Percentiles rank a stretch among this genome's conserved stretches.
Evolutionary conservation across 2,888 invertebrate species (phyloP).

Genomic region (Drosophila mettleri): DNA sequence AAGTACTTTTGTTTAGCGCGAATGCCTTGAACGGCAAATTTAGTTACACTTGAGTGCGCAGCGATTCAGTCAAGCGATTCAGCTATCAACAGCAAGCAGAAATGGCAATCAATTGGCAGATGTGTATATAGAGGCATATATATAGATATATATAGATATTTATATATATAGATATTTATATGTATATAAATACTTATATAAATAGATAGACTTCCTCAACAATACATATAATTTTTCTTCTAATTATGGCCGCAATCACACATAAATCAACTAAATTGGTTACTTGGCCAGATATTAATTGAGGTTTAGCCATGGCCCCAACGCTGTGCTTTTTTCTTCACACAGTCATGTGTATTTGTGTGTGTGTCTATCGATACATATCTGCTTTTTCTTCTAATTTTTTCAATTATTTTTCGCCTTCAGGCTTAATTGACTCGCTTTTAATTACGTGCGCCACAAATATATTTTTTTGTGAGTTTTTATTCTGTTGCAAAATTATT

Average conservation of each 20-base stretch:
- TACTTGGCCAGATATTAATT: slow-evolving; percentile 46
- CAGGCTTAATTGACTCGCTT: slow-evolving; percentile 23
- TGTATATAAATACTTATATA: background rate
- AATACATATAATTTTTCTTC: slow-evolving; percentile 33
- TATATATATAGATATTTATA: background rate
- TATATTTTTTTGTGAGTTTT: background rate
- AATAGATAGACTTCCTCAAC: background rate
- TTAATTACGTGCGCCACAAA: background rate
- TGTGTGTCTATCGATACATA: background rate
- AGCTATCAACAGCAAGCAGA: slow-evolving; percentile 17
- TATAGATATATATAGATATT: background rate
- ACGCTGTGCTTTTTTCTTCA: background rate
- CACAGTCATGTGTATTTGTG: background rate
- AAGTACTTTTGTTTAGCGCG: slow-evolving; percentile 5
- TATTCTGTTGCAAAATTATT: slow-evolving; percentile 4
- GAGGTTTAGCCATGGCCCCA: slow-evolving; percentile 22
- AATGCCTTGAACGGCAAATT: background rate
- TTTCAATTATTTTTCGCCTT: slow-evolving; percentile 3
- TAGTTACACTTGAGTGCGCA: slow-evolving; percentile 20
- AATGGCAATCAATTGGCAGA: background rate
- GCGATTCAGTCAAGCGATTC: slow-evolving; percentile 34
- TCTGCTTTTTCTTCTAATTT: background rate
- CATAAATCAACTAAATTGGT: slow-evolving; percentile 52
- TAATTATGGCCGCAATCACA: slow-evolving; percentile 47
- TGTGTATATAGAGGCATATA: too few relatives aligned